phyloP scores from a whole-genome alignment of 2,797 vertebrate species.

The Gambelia wislizenii region DNA sequence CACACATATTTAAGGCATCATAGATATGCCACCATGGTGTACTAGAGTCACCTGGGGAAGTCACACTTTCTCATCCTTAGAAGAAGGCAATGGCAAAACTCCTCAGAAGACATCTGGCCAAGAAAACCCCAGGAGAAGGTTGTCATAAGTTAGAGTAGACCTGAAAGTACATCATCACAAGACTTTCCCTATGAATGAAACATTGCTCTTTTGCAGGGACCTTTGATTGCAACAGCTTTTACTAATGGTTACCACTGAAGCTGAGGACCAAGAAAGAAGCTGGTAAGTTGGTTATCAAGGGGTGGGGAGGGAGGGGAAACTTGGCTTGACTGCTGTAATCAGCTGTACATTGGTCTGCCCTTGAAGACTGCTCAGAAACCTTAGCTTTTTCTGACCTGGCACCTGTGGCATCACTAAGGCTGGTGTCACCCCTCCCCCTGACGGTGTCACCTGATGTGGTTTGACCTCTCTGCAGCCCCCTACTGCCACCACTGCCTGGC shows the following conservation, averaged over 20 bases:
- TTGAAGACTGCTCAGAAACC: background rate
- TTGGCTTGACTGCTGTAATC: background rate
- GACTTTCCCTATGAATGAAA: background rate
- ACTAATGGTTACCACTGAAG: constrained; percentile 99
- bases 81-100: too few species aligned
- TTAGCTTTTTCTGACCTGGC: background rate
- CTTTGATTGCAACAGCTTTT: constrained; percentile 99
- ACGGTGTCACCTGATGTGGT: too few species aligned
- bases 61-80: too few species aligned
- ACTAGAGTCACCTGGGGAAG: background rate
- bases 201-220: constrained; percentile 83
- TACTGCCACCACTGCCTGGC: too few species aligned
- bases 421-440: too few species aligned
- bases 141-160: too few species aligned
- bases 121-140: too few species aligned
- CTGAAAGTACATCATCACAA: background rate
- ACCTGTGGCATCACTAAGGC: too few species aligned
- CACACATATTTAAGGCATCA: too few species aligned
- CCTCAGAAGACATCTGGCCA: too few species aligned
- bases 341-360: background rate
- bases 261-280: constrained; percentile 80
- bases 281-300: constrained; percentile 75
- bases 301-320: background rate
- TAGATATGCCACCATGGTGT: too few species aligned
- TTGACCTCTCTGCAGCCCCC: too few species aligned